These are phyloP conservation scores for Anguilla obscura DNA, from an alignment of 2,797 vertebrate genomes.

Conservation along the genomic window DNA sequence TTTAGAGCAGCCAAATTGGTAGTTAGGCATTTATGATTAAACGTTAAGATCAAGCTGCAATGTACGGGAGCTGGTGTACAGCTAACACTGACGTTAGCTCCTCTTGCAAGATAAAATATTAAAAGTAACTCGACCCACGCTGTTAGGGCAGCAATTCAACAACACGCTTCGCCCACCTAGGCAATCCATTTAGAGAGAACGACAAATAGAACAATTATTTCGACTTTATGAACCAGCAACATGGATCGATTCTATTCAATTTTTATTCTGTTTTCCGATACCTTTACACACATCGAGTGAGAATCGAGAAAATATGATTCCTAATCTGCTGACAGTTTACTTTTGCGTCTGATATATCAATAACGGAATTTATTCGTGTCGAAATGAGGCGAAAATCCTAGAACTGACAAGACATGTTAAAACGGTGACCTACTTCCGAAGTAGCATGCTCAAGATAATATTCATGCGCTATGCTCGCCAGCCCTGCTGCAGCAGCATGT, in stretches of 20 bases:
- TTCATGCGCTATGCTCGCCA: conserved; percentile 73
- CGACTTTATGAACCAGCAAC: neutral
- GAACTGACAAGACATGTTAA: conserved; percentile 69
- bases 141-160: conserved; percentile 15
- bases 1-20: neutral
- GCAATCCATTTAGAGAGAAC: neutral
- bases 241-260: neutral
- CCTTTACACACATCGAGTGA: conserved; percentile 10
- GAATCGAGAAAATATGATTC: conserved; percentile 14
- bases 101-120: conserved; percentile 39
- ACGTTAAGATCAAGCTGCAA: neutral
- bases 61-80: conserved; percentile 11
- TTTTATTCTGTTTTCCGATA: neutral
- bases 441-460: conserved; percentile 75
- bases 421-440: conserved; percentile 85
- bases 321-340: conserved; percentile 36
- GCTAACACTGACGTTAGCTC: conserved; percentile 12
- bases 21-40: neutral
- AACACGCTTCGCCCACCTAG: neutral
- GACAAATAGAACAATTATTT: conserved; percentile 1
- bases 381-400: conserved; percentile 43
- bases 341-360: conserved; percentile 56
- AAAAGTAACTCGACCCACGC: conserved; percentile 37
- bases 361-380: conserved; percentile 51
- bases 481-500: conserved; percentile 55